These are phyloP conservation scores for Steinernema hermaphroditum DNA, from an alignment of 2,888 invertebrate species.

Conservation along the genomic window DNA sequence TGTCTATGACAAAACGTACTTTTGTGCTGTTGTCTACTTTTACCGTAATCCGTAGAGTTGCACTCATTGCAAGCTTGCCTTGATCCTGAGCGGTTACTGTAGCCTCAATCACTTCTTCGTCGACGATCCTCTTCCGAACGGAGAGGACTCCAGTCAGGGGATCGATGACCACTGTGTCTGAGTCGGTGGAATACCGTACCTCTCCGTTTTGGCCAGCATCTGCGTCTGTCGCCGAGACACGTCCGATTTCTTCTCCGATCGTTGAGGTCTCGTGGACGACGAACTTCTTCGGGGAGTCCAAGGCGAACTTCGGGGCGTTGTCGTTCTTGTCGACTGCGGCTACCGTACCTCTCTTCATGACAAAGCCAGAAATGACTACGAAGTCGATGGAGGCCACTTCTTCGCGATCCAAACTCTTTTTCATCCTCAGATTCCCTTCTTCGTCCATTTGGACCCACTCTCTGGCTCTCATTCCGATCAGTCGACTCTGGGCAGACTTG, in stretches of 20 bases:
- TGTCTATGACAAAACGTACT: no score
- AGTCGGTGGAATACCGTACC: neutral
- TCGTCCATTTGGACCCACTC: neutral
- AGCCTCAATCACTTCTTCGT: neutral
- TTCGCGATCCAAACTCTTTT: neutral
- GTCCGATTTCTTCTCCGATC: conserved; percentile 20
- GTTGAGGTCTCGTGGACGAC: conserved; percentile 10
- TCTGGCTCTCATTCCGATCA: neutral
- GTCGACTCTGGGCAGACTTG: neutral
- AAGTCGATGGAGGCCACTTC: neutral
- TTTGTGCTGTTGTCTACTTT: conserved; percentile 24
- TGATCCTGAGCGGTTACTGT: conserved; percentile 18
- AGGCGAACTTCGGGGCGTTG: conserved; percentile 15
- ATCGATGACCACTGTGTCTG: neutral
- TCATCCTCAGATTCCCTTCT: conserved; percentile 1
- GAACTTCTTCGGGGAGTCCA: neutral
- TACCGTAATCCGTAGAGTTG: neutral
- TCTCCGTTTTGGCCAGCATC: neutral
- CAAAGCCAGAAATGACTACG: neutral
- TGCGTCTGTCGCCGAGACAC: neutral
- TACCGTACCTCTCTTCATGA: conserved; percentile 11
- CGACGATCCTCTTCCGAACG: neutral
- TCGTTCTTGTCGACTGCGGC: conserved; percentile 11
- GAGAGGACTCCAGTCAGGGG: neutral
- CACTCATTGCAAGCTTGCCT: neutral